phyloP scores from a whole-genome alignment of 2,113 vertebrate species.

The Tyrannus savana region DNA sequence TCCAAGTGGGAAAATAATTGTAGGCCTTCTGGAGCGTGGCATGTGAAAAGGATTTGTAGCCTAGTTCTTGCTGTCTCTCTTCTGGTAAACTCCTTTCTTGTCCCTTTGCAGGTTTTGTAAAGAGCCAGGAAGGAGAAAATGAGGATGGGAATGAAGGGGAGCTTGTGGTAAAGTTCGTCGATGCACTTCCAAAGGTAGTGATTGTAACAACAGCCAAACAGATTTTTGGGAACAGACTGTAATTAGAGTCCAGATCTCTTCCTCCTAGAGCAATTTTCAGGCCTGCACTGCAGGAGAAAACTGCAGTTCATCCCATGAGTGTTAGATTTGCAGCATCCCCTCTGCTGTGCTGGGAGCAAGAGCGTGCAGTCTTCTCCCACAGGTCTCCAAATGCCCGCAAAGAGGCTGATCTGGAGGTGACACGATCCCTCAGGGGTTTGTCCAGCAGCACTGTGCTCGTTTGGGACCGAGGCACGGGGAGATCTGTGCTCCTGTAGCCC shows the following conservation, averaged over 20 bases:
- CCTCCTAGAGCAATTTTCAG: background rate
- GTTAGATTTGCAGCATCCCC: background rate
- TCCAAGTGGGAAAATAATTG: background rate
- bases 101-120: constrained; percentile 84
- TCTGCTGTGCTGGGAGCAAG: background rate
- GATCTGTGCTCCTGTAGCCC: background rate
- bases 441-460: background rate
- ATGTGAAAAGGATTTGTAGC: background rate
- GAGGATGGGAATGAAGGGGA: constrained; percentile 84
- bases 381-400: background rate
- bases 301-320: background rate
- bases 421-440: background rate
- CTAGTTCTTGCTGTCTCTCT: background rate
- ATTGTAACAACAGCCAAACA: background rate
- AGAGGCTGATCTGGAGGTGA: background rate
- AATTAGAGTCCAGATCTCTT: background rate
- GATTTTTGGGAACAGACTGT: background rate
- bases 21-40: background rate
- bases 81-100: background rate
- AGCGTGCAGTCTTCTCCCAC: background rate
- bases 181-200: constrained; percentile 88
- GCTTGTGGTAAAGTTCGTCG: constrained; percentile 85
- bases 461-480: background rate
- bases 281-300: background rate
- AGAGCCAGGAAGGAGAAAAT: constrained; percentile 93